phyloP scores from a whole-genome alignment of 2,797 vertebrate genomes.

The Neosilurus mollespiculum region DNA sequence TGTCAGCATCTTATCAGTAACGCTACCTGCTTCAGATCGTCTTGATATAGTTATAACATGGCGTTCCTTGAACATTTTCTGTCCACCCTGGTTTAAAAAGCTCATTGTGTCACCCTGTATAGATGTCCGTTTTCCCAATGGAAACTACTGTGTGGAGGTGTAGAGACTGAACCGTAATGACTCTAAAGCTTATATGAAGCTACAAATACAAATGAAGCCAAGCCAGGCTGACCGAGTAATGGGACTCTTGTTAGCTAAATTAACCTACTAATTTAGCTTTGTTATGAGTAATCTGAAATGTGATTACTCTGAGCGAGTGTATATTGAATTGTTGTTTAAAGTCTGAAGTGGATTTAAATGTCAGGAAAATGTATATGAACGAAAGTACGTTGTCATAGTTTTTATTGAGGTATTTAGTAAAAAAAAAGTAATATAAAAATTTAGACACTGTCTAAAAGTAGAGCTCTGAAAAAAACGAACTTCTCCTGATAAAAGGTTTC shows the following conservation, averaged over 20 bases:
- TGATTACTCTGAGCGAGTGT: background rate
- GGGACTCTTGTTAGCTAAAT: background rate
- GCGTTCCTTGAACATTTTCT: background rate
- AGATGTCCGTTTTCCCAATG: background rate
- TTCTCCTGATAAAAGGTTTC: too few species aligned
- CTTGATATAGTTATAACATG: background rate
- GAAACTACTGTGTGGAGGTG: background rate
- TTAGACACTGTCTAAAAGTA: too few species aligned
- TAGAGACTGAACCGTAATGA: background rate
- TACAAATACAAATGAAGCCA: too few species aligned
- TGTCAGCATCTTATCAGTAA: background rate
- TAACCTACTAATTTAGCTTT: background rate
- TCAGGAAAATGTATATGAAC: background rate
- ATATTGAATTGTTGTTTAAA: background rate
- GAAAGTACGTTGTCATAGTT: background rate
- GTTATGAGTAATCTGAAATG: background rate
- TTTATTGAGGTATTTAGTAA: background rate
- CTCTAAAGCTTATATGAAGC: conserved; percentile 7
- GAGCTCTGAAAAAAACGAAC: too few species aligned
- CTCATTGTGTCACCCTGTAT: background rate
- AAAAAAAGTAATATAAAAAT: too few species aligned
- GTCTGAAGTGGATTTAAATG: too few species aligned
- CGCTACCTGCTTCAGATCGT: background rate
- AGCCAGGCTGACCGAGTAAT: background rate
- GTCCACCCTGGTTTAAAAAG: background rate